Base-by-base conservation (phyloP, 1,140 invertebrate species). In the Drosophila miranda region DNA sequence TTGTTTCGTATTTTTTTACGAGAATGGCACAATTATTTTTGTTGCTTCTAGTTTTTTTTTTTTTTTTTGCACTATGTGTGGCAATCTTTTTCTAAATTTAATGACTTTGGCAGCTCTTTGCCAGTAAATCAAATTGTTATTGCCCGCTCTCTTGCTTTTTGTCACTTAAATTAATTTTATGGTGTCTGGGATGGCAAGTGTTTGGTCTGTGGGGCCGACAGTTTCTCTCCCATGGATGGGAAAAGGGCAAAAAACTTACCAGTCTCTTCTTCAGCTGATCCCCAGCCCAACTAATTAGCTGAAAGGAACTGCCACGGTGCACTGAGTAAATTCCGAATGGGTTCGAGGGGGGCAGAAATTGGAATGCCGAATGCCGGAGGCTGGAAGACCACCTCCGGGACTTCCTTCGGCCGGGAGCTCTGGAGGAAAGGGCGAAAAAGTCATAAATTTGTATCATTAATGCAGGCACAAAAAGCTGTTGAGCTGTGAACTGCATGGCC, bases 51-150 rank as follows among this genome's bases (percentile, higher is more conserved):
- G 28, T 61, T 83, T 75, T 76, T 19, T 19, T 1, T 61, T 83
- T 75, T 76, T 19, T 19, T 19, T 19, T 71, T 59, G 51, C 46
- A 56, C 48, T 67, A 41, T 62, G 54, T 60, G 56, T 56, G 49
- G 30, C 30, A 14, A 42, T 55, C 14, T 66, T 57, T 63, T 59
- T 80, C 76, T 78, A 86, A 86, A 81, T 71, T 86, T 86, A 86
- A 84, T 84, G 81, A 81, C 81, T 86, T 62, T 75, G 72, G 77
- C 67, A 80, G 81, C 62, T 49, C 62, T 64, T 41, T 48, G 48
- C 53, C 50, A 68, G 43, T 86, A 86, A 87, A 86, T 86, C 81
- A 86, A 86, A 86, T 68, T 64, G 73, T 79, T 80, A 72, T 70
- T 55, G 69, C 71, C 51, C 30, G 48, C 42, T 58, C 49, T 53